A percentile compares a stretch with the other conserved stretches of the same genome.
Evolutionary conservation across 1,140 invertebrate genomes (phyloP).

Genomic region (Drosophila quadrilineata): DNA sequence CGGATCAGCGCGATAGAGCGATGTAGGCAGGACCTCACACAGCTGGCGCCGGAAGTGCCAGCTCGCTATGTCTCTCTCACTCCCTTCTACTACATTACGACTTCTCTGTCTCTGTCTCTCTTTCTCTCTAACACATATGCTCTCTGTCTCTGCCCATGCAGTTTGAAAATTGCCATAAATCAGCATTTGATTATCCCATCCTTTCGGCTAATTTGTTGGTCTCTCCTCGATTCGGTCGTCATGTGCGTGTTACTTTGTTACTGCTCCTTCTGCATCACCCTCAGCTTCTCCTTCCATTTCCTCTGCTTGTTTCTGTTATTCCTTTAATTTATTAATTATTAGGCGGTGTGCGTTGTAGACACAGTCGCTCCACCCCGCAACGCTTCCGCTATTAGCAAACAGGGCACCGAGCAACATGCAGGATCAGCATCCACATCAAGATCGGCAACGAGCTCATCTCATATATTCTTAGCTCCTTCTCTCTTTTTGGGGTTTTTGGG

Average conservation of each 20-base stretch:
- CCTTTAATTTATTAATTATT: conserved; percentile 79
- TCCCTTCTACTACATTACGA: too few relatives aligned
- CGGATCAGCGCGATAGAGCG: conserved; percentile 23
- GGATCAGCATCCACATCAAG: too few relatives aligned
- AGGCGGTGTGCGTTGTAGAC: conserved; percentile 48
- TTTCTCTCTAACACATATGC: too few relatives aligned
- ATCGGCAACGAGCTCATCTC: neutral
- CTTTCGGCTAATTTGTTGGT: conserved; percentile 46
- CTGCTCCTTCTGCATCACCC: neutral
- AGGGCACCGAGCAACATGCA: too few relatives aligned
- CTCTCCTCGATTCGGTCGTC: conserved; percentile 17
- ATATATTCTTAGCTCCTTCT: neutral
- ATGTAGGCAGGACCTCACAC: conserved; percentile 66
- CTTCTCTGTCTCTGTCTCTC: too few relatives aligned
- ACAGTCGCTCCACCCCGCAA: conserved; percentile 9
- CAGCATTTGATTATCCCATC: conserved; percentile 78
- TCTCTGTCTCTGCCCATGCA: too few relatives aligned
- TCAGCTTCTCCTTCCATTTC: neutral
- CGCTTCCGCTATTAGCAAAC: conserved; percentile 73
- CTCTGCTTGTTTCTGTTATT: neutral
- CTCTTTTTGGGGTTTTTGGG: neutral
- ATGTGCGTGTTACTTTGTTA: conserved; percentile 73
- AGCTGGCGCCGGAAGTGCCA: conserved; percentile 74
- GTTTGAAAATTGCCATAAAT: conserved; percentile 71
- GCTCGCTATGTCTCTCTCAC: conserved; percentile 11